Conservation (phyloP, 2,888 invertebrate species). For the Lordiphosa fenestrarum region DNA sequence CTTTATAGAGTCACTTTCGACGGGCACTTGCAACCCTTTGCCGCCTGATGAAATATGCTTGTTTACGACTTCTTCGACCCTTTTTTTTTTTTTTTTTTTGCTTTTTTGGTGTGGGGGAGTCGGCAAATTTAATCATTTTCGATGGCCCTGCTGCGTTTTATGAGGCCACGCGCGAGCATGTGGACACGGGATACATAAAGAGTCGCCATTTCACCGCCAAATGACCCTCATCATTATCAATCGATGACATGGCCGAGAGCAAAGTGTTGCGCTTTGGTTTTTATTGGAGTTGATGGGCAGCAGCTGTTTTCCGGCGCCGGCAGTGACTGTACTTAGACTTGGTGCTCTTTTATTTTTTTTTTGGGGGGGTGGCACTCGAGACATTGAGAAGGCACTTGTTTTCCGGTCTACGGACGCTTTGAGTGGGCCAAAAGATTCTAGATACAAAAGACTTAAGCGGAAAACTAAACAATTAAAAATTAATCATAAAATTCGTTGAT, state of each 20-base stretch:
- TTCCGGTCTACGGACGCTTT: conserved; percentile 35
- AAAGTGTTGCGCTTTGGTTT: conserved; percentile 30
- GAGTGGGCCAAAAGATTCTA: too few relatives aligned
- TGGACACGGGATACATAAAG: conserved; percentile 28
- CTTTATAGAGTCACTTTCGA: too few relatives aligned
- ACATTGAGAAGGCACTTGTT: conserved; percentile 39
- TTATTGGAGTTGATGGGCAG: conserved; percentile 8
- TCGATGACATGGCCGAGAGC: conserved; percentile 37
- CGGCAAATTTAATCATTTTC: conserved; percentile 56
- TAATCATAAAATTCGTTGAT: conserved; percentile 52
- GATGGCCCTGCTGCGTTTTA: conserved; percentile 47
- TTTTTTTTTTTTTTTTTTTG: conserved; percentile 4
- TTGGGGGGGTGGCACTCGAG: conserved; percentile 39
- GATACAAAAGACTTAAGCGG: conserved; percentile 52
- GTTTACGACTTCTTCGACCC: conserved; percentile 6
- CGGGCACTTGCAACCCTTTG: background rate
- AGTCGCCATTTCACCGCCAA: conserved; percentile 47
- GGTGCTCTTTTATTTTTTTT: background rate
- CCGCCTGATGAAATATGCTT: background rate
- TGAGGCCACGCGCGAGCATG: conserved; percentile 31
- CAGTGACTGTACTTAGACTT: conserved; percentile 1
- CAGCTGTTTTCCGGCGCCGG: background rate
- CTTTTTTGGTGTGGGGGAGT: background rate
- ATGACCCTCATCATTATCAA: conserved; percentile 66
- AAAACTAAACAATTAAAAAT: conserved; percentile 46